These are phyloP conservation scores for Drosophila watanabei DNA, from an alignment of 1,140 invertebrate species.

Conservation along the genomic window DNA sequence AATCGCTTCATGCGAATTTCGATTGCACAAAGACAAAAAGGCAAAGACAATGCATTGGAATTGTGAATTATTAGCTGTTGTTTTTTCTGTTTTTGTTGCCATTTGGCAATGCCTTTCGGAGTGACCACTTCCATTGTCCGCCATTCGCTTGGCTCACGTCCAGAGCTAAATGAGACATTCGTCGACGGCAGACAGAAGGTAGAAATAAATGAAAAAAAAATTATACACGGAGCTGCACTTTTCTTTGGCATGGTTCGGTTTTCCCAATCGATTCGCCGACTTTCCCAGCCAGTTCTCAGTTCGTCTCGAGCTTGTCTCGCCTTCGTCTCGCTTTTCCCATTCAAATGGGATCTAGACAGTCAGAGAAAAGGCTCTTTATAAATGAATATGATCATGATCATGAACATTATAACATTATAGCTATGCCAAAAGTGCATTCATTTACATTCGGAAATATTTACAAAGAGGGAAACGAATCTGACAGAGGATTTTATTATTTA, in stretches of 20 bases:
- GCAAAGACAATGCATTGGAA: slow-evolving; percentile 41
- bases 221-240: slow-evolving; percentile 37
- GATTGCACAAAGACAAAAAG: slow-evolving; percentile 46
- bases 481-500: no score
- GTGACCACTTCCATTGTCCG: slow-evolving; percentile 48
- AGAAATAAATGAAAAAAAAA: slow-evolving; percentile 2
- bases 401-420: no score
- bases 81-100: neutral
- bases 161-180: slow-evolving; percentile 33
- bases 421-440: no score
- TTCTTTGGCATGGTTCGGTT: slow-evolving; percentile 74
- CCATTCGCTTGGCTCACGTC: slow-evolving; percentile 55
- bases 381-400: no score
- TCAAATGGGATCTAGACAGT: slow-evolving; percentile 25
- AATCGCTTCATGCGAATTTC: slow-evolving; percentile 52
- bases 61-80: slow-evolving; percentile 16
- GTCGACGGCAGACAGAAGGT: slow-evolving; percentile 22
- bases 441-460: no score
- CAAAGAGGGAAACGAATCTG: no score
- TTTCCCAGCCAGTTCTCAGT: slow-evolving; percentile 43
- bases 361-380: neutral
- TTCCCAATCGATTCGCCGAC: slow-evolving; percentile 46
- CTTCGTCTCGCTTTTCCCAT: slow-evolving; percentile 43
- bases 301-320: slow-evolving; percentile 11
- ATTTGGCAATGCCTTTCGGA: slow-evolving; percentile 40